Conservation (phyloP, 2,113 vertebrate species). For the Clupea harengus region DNA sequence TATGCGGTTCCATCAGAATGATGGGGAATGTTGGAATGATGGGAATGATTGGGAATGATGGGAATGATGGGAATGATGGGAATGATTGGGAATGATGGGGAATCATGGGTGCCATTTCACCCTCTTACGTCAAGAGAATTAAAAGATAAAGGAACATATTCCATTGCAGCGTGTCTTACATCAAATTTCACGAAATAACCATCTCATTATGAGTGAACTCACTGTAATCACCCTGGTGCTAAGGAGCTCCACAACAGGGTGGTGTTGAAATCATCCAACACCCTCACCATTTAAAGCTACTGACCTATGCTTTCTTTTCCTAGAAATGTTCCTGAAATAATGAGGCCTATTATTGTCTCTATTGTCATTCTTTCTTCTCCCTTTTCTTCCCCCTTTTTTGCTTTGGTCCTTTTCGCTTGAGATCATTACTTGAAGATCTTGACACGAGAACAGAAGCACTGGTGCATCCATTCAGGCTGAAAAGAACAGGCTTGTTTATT, state of each 20-base stretch:
- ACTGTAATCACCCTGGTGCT: not conserved
- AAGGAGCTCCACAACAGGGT: not conserved
- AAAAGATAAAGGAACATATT: not conserved
- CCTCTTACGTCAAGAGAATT: not conserved
- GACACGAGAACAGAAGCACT: not conserved
- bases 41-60: too few relatives aligned
- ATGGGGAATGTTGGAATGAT: too few relatives aligned
- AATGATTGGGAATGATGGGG: too few relatives aligned
- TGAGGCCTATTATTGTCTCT: not conserved
- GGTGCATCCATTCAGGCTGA: not conserved
- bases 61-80: too few relatives aligned
- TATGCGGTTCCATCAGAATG: too few relatives aligned
- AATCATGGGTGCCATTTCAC: not conserved
- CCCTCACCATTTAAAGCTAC: not conserved
- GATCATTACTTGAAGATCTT: not conserved
- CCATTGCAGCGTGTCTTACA: not conserved
- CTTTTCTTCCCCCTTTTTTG: not conserved
- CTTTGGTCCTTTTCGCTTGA: not conserved
- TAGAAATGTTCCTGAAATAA: not conserved
- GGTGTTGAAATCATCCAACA: not conserved
- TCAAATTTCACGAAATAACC: not conserved
- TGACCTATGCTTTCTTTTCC: not conserved
- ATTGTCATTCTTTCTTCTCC: not conserved
- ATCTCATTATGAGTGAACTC: not conserved
- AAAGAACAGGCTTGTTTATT: not conserved